Conservation (phyloP, 2,797 vertebrate genomes). For the Peromyscus nudipes region DNA sequence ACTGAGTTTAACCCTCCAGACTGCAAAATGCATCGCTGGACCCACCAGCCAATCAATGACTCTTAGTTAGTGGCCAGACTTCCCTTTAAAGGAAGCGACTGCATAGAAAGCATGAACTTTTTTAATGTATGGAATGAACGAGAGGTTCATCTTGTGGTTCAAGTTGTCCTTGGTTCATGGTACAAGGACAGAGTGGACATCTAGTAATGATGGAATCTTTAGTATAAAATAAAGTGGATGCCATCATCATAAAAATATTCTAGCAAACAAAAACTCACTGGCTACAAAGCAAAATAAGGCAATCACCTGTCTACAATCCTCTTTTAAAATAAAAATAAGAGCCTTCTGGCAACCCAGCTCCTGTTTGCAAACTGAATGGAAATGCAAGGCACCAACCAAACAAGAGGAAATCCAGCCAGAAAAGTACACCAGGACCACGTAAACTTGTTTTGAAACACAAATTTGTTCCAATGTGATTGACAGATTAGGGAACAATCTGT, state of each 20-base stretch:
- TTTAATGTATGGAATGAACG: neutral
- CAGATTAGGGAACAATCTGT: neutral
- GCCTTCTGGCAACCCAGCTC: constrained; percentile 47
- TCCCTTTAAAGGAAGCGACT: constrained; percentile 28
- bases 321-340: constrained; percentile 61
- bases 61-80: neutral
- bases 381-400: constrained; percentile 27
- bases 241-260: constrained; percentile 20
- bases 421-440: constrained; percentile 63
- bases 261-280: neutral
- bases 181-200: neutral
- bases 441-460: constrained; percentile 69
- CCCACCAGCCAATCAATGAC: neutral
- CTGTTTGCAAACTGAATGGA: constrained; percentile 68
- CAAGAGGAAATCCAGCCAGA: constrained; percentile 60
- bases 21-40: neutral
- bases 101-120: neutral
- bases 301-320: constrained; percentile 65
- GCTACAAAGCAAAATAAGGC: constrained; percentile 47
- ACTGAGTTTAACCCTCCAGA: neutral
- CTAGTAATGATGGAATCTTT: constrained; percentile 16
- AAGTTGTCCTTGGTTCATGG: constrained; percentile 8
- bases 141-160: constrained; percentile 18
- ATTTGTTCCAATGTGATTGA: constrained; percentile 41
- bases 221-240: constrained; percentile 39